Conservation (phyloP, 1,140 invertebrate genomes). For the Halyomorpha halys region DNA sequence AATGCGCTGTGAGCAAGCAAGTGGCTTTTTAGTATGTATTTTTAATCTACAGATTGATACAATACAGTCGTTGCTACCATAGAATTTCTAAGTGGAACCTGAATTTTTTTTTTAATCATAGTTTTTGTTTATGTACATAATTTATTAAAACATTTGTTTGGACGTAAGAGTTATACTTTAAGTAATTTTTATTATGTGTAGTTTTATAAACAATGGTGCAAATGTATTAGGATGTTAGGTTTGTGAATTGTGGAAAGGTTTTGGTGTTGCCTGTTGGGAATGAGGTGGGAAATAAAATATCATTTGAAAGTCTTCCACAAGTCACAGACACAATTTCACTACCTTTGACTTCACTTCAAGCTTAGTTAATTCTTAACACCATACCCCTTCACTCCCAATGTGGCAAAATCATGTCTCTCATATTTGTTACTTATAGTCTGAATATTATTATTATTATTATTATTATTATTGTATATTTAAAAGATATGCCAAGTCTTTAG, state of each 20-base stretch:
- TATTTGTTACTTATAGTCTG: constrained; percentile 23
- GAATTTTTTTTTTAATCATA: background rate
- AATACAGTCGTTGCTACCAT: constrained; percentile 15
- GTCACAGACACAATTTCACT: constrained; percentile 16
- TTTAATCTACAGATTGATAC: constrained; percentile 20
- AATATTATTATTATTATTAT: constrained; percentile 23
- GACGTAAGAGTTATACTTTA: constrained; percentile 7
- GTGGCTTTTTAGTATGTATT: constrained; percentile 29
- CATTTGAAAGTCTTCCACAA: constrained; percentile 11
- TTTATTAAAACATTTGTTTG: constrained; percentile 15
- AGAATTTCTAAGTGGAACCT: constrained; percentile 14
- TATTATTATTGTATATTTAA: constrained; percentile 16
- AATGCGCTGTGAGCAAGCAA: constrained; percentile 27
- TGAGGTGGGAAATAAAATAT: constrained; percentile 12
- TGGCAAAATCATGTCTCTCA: constrained; percentile 19
- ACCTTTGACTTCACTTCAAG: background rate
- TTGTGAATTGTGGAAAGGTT: constrained; percentile 19
- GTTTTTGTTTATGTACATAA: constrained; percentile 2
- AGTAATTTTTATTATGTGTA: constrained; percentile 6
- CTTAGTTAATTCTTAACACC: background rate
- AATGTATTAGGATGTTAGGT: background rate
- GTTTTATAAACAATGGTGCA: constrained; percentile 8
- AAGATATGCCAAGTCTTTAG: constrained; percentile 22
- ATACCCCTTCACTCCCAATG: constrained; percentile 11
- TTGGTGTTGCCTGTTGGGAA: constrained; percentile 18